These are phyloP conservation scores for Leptopilina drosophilae DNA, from an alignment of 2,888 invertebrate genomes.

Conservation along the genomic window DNA sequence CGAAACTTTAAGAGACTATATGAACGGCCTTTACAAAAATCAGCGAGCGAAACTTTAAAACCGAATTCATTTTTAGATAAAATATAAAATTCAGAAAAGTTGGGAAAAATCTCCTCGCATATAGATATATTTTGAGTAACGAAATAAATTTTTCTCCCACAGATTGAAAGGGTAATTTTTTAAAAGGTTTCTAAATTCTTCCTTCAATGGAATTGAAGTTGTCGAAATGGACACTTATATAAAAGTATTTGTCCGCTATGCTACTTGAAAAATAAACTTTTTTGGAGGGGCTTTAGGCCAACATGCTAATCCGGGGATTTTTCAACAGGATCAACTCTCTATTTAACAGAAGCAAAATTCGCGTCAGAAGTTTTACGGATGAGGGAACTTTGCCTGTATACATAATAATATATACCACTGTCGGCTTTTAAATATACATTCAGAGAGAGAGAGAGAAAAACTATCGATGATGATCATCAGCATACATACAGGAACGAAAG, in stretches of 20 bases:
- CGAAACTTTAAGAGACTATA: neutral
- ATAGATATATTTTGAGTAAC: too few relatives aligned
- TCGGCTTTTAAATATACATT: slow-evolving; percentile 27
- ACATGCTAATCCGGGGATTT: slow-evolving; percentile 67
- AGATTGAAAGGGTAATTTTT: neutral
- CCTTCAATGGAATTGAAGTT: neutral
- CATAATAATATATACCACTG: neutral
- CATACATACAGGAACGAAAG: neutral
- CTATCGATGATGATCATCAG: too few relatives aligned
- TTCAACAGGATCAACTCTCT: slow-evolving; percentile 45
- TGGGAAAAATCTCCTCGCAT: too few relatives aligned
- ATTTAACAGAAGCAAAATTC: slow-evolving; percentile 47
- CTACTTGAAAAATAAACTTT: slow-evolving; percentile 59
- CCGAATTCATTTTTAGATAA: neutral
- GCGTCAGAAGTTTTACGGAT: slow-evolving; percentile 47
- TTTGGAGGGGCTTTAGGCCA: slow-evolving; percentile 58
- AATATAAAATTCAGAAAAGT: neutral
- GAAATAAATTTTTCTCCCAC: too few relatives aligned
- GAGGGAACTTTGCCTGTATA: slow-evolving; percentile 48
- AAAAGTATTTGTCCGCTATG: slow-evolving; percentile 13
- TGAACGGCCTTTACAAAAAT: neutral
- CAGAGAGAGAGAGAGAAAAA: neutral
- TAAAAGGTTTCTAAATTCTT: neutral
- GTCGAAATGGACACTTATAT: neutral
- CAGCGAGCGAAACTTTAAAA: neutral